Percentiles rank a stretch among this genome's conserved stretches.
phyloP scores from a whole-genome alignment of 2,797 vertebrate species.

The Rhinophrynus dorsalis region DNA sequence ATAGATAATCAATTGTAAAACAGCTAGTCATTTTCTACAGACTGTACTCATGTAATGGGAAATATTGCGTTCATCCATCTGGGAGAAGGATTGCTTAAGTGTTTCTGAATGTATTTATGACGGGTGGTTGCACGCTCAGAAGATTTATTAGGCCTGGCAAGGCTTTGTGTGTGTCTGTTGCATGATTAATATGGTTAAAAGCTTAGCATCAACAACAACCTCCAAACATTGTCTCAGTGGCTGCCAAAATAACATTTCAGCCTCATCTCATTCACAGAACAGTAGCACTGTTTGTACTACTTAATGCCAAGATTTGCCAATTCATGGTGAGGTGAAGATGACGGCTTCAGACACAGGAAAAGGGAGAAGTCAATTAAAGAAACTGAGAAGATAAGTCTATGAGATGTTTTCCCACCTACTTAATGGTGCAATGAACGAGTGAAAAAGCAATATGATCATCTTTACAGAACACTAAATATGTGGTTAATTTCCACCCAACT shows the following conservation, averaged over 20 bases:
- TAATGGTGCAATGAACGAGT: neutral
- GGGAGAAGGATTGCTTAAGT: constrained; percentile 52
- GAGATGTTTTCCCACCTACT: constrained; percentile 10
- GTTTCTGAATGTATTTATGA: constrained; percentile 59
- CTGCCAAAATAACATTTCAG: constrained; percentile 55
- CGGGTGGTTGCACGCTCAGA: constrained; percentile 45
- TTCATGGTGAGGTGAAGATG: neutral
- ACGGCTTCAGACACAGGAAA: neutral
- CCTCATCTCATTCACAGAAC: constrained; percentile 47
- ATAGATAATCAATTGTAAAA: constrained; percentile 16
- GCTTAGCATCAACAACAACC: constrained; percentile 54
- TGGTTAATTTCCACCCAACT: neutral
- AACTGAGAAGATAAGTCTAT: constrained; percentile 6
- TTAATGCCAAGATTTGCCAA: constrained; percentile 12
- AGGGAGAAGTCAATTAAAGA: neutral
- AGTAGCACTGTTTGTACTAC: constrained; percentile 52
- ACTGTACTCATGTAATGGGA: constrained; percentile 46
- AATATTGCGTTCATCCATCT: constrained; percentile 50
- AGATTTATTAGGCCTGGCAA: constrained; percentile 61
- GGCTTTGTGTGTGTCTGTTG: constrained; percentile 38
- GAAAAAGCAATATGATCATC: neutral
- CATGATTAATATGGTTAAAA: constrained; percentile 56
- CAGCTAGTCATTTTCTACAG: constrained; percentile 4
- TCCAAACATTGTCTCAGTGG: constrained; percentile 53
- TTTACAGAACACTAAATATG: neutral